Evolutionary conservation across 2,888 invertebrate genomes (phyloP), one percentile per base, ranked within the genome.

Genomic region (Cryptocheilus praepositus): DNA sequence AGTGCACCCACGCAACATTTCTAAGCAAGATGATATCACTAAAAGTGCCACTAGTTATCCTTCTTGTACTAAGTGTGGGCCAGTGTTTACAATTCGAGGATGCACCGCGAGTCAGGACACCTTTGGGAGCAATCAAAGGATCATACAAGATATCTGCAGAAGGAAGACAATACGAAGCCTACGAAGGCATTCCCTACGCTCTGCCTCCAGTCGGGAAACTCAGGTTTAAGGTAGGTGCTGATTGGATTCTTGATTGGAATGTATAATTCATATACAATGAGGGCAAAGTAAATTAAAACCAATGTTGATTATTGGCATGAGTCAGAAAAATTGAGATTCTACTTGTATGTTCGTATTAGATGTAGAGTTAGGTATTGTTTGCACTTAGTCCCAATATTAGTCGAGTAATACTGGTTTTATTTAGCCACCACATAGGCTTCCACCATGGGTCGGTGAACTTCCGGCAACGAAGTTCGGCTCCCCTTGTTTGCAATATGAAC

Each of bases 131-230:
- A 3, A 67, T 86, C 21, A 77, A 62, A 52, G 86, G 86, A 19
- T 83, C 81, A 16, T 74, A 82, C 62, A 81, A 83, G 61, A 54
- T 61, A 18, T 86, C 86, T 1, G 71, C 73, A 18, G 73, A 82
- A 60, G 84, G 85, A 36, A 77, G 76, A 57, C 70, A 73, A 36
- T 85, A 78, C n/a, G 77, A 80, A 57, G 83, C 85, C 11, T 86
- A 83, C 60, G 84, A 85, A 70, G 86, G 86, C 2, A 82, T 86
- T 19, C 86, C 86, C 15, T 86, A 85, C 67, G 86, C 85, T 18
- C 44, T 79, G 18, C 81, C 86, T 16, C 86, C 86, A 3, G 63
- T 77, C 22, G 85, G 84, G 22, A 75, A 83, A 52, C 73, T 83
- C 36, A 79, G 86, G 64, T 86, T 86, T 70, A 79, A 81, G 76